phyloP scores from a whole-genome alignment of 2,797 vertebrate genomes.

The Melanotaenia parkinsoni region DNA sequence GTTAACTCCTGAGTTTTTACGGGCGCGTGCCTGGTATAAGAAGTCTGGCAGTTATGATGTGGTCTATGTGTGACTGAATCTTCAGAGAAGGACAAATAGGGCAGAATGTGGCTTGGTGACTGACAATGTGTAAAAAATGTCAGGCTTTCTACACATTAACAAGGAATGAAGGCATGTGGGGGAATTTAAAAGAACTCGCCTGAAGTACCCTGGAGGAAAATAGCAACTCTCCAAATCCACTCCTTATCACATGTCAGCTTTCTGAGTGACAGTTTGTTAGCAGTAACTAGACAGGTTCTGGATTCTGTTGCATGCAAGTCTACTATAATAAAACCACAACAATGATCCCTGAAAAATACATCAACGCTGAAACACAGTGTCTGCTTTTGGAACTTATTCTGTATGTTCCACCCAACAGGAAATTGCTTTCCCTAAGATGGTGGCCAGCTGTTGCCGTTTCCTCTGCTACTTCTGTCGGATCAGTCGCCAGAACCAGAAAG shows the following conservation, averaged over 20 bases:
- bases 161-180: constrained; percentile 30
- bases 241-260: background rate
- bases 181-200: constrained; percentile 38
- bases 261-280: background rate
- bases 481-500: constrained; percentile 98
- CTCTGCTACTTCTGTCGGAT: constrained; percentile 99
- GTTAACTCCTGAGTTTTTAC: too few relatives aligned
- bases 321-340: background rate
- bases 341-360: background rate
- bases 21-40: too few relatives aligned
- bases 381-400: constrained; percentile 8
- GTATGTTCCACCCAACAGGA: constrained; percentile 78
- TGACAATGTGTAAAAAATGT: constrained; percentile 31
- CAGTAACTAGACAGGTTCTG: background rate
- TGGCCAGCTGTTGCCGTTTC: constrained; percentile 98
- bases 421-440: constrained; percentile 99
- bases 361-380: background rate
- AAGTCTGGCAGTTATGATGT: too few relatives aligned
- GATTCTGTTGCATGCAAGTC: background rate
- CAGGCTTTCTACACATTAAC: constrained; percentile 59
- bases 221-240: constrained; percentile 6
- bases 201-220: constrained; percentile 13
- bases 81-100: constrained; percentile 27
- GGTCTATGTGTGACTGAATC: background rate
- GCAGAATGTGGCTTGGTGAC: constrained; percentile 17